Base-by-base conservation (phyloP, 2,888 invertebrate species). In the Synergus japonicus region DNA sequence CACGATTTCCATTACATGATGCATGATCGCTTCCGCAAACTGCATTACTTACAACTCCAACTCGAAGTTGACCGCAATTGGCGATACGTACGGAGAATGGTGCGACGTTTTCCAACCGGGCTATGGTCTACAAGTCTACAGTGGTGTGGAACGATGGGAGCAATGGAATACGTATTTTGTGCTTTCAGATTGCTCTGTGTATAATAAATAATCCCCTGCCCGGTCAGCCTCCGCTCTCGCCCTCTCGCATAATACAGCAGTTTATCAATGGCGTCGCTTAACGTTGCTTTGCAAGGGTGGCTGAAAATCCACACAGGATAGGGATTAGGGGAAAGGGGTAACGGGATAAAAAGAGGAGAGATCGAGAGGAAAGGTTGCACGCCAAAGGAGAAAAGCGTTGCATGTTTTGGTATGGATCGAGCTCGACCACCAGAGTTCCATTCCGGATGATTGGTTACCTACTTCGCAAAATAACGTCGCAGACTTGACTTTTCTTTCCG, bases 361-460 rank as follows among this genome's bases (percentile, higher is more conserved):
- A 44, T 76, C 22, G 58, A 58, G 41, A 41, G n/a, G 43, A 43
- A 76, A 58, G 69, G 44, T 49, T 69, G 69, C 13, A 69, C 15
- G 8, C 7, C 49, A 12, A 29, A 69, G 29, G 29, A 49, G 69
- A 49, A 69, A 49, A 69, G 46, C 22, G 69, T 15, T 69, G 69
- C 49, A 69, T 69, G 69, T 69, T 69, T 69, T 49, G 2, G 69
- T 69, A 69, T 69, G 29, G 49, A 69, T 69, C 15, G 69, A 69
- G 69, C 49, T 69, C 49, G 69, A 37, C 49, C 49, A 69, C 9
- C 46, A 15, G 18, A 77, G 66, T 63, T 77, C 77, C 77, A 77
- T 77, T 77, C 44, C 77, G 77, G 77, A 77, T 66, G 66, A 77
- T 77, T 65, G 77, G 77, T 77, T 46, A 29, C 46, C 69, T 49